Evolutionary conservation across 1,140 invertebrate genomes (phyloP), one percentile per base, ranked within the genome.

Genomic region (Sycobia sp.): DNA sequence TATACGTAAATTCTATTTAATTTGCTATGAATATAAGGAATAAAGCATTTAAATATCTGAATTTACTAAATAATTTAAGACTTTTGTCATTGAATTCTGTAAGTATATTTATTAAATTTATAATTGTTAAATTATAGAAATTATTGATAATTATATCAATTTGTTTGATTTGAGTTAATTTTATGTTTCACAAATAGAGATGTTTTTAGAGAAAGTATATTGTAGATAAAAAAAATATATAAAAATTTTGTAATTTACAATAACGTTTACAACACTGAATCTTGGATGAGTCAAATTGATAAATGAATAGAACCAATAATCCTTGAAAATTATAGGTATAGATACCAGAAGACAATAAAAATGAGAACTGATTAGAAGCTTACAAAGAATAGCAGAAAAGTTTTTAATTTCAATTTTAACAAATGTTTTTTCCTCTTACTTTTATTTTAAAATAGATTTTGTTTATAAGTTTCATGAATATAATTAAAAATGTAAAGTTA

Each of bases 1-100:
- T n/a, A n/a, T n/a, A n/a, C n/a, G n/a, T n/a, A n/a, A n/a, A n/a
- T n/a, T n/a, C n/a, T n/a, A n/a, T n/a, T n/a, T n/a, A n/a, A n/a
- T n/a, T n/a, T n/a, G n/a, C n/a, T n/a, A n/a, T n/a, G n/a, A n/a
- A n/a, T n/a, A n/a, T n/a, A n/a, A n/a, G n/a, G n/a, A n/a, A n/a
- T n/a, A 47, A 14, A 41, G 38, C 50, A 0, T 3, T 8, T 32
- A 50, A 59, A 49, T 50, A 22, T 50, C 46, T 50, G 50, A 41
- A 58, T 58, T 47, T 16, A 23, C 22, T 34, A 22, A 41, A 18
- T 39, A 60, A 50, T 38, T 44, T 56, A 8, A 56, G 22, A 53
- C 7, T 55, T 41, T 16, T 43, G 41, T 49, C 25, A 18, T 18
- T 43, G 20, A 43, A 38, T 38, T 9, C 36, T 20, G 20, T 20